Evolutionary conservation across 2,797 vertebrate species (phyloP).

Genomic region (Leontocebus nigricollis): DNA sequence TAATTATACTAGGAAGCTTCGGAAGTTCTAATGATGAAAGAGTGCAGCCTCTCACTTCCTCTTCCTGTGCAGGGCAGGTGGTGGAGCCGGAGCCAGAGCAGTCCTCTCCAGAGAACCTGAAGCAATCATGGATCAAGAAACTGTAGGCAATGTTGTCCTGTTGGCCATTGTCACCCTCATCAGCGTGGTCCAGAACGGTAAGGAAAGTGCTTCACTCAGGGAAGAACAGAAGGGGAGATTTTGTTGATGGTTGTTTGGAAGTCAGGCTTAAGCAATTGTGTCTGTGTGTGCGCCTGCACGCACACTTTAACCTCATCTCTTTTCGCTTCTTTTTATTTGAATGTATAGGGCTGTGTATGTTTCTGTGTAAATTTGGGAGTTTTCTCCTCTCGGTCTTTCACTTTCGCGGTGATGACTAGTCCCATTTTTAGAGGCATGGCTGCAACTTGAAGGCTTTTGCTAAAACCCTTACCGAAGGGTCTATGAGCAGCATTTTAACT

Average conservation of each 20-base stretch:
- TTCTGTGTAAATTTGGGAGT: not conserved
- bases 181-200: constrained; percentile 95
- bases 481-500: not conserved
- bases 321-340: not conserved
- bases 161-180: constrained; percentile 92
- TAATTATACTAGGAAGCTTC: constrained; percentile 52
- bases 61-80: constrained; percentile 53
- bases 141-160: constrained; percentile 91
- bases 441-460: not conserved
- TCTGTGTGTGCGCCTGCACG: not conserved
- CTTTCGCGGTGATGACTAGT: not conserved
- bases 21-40: constrained; percentile 79
- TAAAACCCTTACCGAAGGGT: not conserved
- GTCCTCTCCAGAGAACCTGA: not conserved
- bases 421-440: not conserved
- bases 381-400: not conserved
- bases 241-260: not conserved
- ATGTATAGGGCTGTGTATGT: not conserved
- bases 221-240: not conserved
- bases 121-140: constrained; percentile 87
- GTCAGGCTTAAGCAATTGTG: not conserved
- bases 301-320: not conserved
- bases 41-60: constrained; percentile 80
- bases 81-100: not conserved
- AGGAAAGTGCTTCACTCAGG: constrained; percentile 62